phyloP scores from a whole-genome alignment of 2,113 vertebrate species.

The Excalfactoria chinensis region DNA sequence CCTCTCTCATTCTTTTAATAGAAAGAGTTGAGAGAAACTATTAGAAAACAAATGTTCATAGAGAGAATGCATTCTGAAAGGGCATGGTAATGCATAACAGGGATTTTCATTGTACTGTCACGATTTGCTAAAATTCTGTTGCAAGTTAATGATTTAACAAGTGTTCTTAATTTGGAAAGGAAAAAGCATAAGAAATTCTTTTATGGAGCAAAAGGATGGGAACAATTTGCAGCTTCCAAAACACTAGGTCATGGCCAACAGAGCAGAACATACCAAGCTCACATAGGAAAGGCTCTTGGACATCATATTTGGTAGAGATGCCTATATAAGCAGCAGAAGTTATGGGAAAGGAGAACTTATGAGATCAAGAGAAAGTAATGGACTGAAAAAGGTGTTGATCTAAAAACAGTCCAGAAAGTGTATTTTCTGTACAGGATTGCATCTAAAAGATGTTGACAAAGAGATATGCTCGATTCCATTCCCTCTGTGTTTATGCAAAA shows the following conservation, averaged over 20 bases:
- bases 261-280: background rate
- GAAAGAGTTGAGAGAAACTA: background rate
- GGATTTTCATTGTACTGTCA: slow-evolving; percentile 13
- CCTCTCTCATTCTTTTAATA: background rate
- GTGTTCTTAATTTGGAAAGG: background rate
- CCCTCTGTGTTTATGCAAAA: background rate
- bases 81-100: background rate
- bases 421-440: background rate
- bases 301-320: background rate
- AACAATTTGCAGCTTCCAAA: background rate
- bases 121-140: background rate
- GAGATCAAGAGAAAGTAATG: background rate
- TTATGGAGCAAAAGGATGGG: background rate
- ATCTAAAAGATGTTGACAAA: background rate
- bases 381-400: slow-evolving; percentile 2
- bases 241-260: background rate
- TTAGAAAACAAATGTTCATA: background rate
- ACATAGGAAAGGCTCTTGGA: background rate
- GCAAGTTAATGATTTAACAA: background rate
- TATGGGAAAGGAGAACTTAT: background rate
- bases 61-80: background rate
- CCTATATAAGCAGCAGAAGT: background rate
- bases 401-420: background rate
- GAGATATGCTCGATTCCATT: background rate
- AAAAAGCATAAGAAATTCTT: background rate